Evolutionary conservation across 2,113 vertebrate genomes (phyloP), one percentile per base, ranked within the genome.

Genomic region (Daubentonia madagascariensis): DNA sequence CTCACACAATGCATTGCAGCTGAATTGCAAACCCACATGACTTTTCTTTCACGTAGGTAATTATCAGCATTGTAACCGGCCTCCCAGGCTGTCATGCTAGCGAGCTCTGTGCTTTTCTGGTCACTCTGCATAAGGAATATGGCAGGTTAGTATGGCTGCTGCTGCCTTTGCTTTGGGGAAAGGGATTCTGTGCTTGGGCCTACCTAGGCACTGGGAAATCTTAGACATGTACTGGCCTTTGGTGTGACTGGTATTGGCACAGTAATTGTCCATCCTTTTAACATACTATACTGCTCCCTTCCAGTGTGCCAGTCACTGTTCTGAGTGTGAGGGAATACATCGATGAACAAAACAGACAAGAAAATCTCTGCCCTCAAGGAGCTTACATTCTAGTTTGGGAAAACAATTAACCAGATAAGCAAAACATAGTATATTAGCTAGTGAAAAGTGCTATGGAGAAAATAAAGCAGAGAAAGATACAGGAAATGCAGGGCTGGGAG

Each of bases 71-170:
- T 93, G 94, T 99, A 96, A 99, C 99, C 0, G 99, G 99, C 13
- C 98, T 99, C 25, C 99, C 99, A 1, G 99, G 99, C n/a, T 99
- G 99, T 94, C 99, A 98, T 50, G 99, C 99, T 97, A 99, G 98
- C 1, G 99, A 99, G 30, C 99, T 99, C 3, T 99, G 99, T 37
- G 90, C 99, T 97, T 99, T 99, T 93, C 99, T 99, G 68, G 98
- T 99, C 12, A 98, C 98, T 48, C 99, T 99, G 48, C 99, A 99
- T 98, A 99, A 99, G 93, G 99, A 99, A 70, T 98, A 90, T 11
- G 99, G 99, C 93, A 99, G 99, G 99, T 99, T 95, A 11, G 99
- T 98, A 8, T 85, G 18, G 11, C 86, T 79, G 65, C 86, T 79
- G 65, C 61, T 94, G 23, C n/a, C 54, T 97, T 84, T 70, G 61